phyloP scores from a whole-genome alignment of 2,888 invertebrate genomes.

The Caradrina kadenii region DNA sequence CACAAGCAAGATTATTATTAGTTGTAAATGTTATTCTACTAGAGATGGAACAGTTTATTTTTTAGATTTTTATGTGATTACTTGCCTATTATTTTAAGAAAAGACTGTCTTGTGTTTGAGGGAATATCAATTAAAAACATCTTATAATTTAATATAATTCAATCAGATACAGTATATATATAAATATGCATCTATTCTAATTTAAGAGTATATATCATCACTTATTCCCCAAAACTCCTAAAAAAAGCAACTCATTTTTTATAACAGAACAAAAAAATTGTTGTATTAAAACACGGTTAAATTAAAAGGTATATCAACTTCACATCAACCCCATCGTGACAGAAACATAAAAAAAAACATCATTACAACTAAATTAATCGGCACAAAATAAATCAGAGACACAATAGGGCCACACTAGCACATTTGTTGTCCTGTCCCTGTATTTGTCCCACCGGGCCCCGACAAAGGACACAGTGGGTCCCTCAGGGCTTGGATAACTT shows the following conservation, averaged over 20 bases:
- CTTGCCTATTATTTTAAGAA: too few species aligned
- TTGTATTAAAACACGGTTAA: constrained; percentile 5
- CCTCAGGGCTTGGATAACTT: constrained; percentile 80
- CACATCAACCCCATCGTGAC: constrained; percentile 15
- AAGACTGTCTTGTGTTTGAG: too few species aligned
- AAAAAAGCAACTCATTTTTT: background rate
- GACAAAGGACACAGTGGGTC: constrained; percentile 78
- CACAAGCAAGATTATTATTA: background rate
- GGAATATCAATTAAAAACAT: too few species aligned
- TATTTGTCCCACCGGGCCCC: constrained; percentile 68
- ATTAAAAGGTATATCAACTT: background rate
- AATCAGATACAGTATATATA: too few species aligned
- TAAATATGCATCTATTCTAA: too few species aligned
- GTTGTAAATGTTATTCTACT: too few species aligned
- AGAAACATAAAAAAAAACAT: constrained; percentile 29
- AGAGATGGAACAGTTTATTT: too few species aligned
- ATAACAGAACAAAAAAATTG: background rate
- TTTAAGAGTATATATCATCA: background rate
- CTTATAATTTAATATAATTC: too few species aligned
- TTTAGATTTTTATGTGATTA: too few species aligned
- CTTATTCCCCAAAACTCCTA: background rate
- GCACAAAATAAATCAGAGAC: constrained; percentile 61
- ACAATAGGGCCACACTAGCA: constrained; percentile 70
- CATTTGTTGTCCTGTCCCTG: constrained; percentile 75
- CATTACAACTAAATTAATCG: constrained; percentile 60